phyloP scores from a whole-genome alignment of 2,113 vertebrate species.

The Microcebus jonahi region DNA sequence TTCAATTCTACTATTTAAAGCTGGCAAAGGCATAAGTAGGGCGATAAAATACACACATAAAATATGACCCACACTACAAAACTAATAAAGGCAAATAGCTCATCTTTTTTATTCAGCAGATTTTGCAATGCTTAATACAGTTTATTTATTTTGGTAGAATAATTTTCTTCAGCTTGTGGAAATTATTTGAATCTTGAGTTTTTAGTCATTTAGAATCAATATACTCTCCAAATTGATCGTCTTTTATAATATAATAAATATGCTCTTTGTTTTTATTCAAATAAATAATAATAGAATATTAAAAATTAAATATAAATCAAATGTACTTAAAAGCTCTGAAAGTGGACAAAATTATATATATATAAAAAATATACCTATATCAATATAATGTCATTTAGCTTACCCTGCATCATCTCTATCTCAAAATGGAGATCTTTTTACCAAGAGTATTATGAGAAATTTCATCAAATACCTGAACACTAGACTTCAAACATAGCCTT shows the following conservation, averaged over 20 bases:
- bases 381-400: neutral
- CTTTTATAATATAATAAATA: neutral
- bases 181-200: neutral
- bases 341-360: neutral
- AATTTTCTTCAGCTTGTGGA: neutral
- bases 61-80: neutral
- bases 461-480: neutral
- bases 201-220: neutral
- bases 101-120: neutral
- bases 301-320: slow-evolving; percentile 7
- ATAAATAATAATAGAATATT: neutral
- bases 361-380: neutral
- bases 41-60: neutral
- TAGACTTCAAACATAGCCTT: neutral
- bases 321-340: neutral
- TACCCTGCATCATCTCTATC: neutral
- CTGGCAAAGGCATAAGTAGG: neutral
- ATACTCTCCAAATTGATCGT: neutral
- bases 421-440: neutral
- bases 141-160: neutral
- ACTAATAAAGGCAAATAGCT: neutral
- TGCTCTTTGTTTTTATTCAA: neutral
- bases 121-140: neutral
- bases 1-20: neutral
- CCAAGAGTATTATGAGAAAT: neutral